Evolutionary conservation across 2,888 invertebrate genomes (phyloP), one percentile per base, ranked within the genome.

Genomic region (Polydrusus pterygomalis): DNA sequence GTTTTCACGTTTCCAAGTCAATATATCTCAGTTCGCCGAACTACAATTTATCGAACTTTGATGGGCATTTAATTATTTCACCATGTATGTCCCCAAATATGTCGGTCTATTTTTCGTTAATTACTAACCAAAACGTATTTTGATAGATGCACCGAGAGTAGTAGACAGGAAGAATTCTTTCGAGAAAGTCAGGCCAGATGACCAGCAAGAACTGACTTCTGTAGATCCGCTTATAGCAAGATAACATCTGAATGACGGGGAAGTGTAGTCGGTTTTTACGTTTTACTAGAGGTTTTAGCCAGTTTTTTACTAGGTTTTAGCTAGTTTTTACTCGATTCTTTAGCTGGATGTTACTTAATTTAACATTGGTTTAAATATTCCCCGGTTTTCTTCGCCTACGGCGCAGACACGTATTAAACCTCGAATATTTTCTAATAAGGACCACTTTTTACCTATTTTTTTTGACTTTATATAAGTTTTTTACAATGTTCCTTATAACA

Each of bases 181-280:
- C 60, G 77, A 79, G 70, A 80, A 79, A 65, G 58, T 79, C 1
- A 74, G 79, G n/a, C 73, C 77, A 49, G 82, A 82, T 6, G 82
- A 83, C 49, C 81, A 82, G 69, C 79, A 80, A 74, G 81, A 82
- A 78, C 68, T 82, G 64, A 81, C 82, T 0, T 76, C 79, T 15
- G 77, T 82, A 20, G 80, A 78, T 30, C 78, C 78, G 0, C 71
- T 77, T 7, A 69, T 77, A 7, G 8, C 43, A n/a, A 77, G 71
- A 75, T 75, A 75, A 40, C 65, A 3, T 20, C 54, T 40, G 40
- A 13, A 13, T 6, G 10, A n/a, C 20, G 20, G 15, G n/a, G 45
- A 45, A 15, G 11, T 2, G 18, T 54, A 54, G 54, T 7, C 15
- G 20, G 13, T n/a, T 58, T 58, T 34, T 58, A 58, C 5, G 17